Percentiles rank a stretch among this genome's conserved stretches.
Conservation (phyloP, 2,888 invertebrate genomes). For the Tipula unca region DNA sequence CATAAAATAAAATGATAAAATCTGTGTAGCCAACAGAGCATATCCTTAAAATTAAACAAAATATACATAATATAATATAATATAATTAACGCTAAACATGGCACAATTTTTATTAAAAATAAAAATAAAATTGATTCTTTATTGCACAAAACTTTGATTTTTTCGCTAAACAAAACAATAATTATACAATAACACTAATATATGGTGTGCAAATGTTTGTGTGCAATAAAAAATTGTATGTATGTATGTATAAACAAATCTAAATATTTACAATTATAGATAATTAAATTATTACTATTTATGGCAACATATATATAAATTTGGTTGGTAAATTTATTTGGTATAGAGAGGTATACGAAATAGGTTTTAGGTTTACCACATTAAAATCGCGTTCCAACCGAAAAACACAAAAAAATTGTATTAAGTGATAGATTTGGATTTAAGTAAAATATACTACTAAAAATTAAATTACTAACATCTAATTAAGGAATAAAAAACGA, state of each 20-base stretch:
- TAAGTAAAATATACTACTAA: background rate
- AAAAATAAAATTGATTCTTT: background rate
- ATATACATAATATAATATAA: background rate
- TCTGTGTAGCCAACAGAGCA: background rate
- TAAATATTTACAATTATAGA: background rate
- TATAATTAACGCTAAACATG: background rate
- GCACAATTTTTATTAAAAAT: background rate
- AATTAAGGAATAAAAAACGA: background rate
- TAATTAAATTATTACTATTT: background rate
- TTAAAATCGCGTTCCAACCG: background rate
- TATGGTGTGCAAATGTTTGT: background rate
- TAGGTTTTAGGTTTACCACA: background rate
- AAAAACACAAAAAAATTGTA: background rate
- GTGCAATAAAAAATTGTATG: background rate
- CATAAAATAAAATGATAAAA: background rate
- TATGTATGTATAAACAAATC: background rate
- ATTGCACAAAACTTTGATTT: background rate
- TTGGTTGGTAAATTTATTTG: constrained; percentile 8
- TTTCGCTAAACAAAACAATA: background rate
- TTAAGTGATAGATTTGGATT: background rate
- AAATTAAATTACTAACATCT: background rate
- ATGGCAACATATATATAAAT: constrained; percentile 8
- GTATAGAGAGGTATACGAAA: background rate
- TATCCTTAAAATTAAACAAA: background rate
- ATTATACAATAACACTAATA: background rate